phyloP scores from a whole-genome alignment of 2,113 vertebrate genomes.

The Eudyptes chrysolophus region DNA sequence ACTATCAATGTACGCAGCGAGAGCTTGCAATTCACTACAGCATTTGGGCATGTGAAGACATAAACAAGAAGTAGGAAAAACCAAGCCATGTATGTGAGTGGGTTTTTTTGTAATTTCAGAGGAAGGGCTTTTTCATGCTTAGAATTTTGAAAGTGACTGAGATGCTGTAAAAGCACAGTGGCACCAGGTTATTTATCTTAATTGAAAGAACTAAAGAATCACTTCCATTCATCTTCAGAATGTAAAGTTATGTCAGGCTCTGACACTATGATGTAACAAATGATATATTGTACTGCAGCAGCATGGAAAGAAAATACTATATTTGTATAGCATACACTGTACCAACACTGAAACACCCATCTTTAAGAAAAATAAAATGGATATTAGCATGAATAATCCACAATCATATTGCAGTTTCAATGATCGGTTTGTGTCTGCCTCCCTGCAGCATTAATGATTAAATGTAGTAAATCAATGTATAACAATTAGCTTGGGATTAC shows the following conservation, averaged over 20 bases:
- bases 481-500: constrained; percentile 52
- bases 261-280: background rate
- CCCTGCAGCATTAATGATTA: constrained; percentile 50
- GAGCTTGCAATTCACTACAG: background rate
- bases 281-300: background rate
- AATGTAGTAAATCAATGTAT: constrained; percentile 38
- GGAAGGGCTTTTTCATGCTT: background rate
- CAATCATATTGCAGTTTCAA: background rate
- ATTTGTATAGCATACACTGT: background rate
- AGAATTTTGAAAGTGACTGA: background rate
- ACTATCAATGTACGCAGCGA: background rate
- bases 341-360: background rate
- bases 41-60: background rate
- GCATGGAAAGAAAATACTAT: background rate
- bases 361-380: constrained; percentile 9
- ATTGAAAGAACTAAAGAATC: background rate
- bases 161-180: background rate
- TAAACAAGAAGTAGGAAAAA: background rate
- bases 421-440: constrained; percentile 47
- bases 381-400: constrained; percentile 11
- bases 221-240: background rate
- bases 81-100: background rate
- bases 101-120: background rate
- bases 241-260: background rate
- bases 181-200: background rate